These are phyloP conservation scores for Patella depressa DNA, from an alignment of 2,888 invertebrate genomes.

Conservation along the genomic window DNA sequence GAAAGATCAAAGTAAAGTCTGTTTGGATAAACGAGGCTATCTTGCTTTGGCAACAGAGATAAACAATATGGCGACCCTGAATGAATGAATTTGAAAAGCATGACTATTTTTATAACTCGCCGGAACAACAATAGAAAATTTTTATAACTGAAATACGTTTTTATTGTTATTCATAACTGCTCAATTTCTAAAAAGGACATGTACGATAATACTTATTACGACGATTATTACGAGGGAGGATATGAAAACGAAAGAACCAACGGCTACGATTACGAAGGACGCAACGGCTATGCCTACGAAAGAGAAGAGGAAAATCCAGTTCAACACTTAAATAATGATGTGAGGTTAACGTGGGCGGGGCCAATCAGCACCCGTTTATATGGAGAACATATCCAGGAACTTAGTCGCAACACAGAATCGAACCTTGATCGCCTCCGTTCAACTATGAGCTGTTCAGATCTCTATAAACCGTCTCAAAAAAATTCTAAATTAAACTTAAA, in stretches of 20 bases:
- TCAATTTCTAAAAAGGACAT: no score
- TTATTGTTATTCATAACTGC: no score
- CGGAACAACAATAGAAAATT: no score
- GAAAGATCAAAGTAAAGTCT: no score
- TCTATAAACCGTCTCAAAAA: not conserved
- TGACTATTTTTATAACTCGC: no score
- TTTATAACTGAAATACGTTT: no score
- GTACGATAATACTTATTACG: no score
- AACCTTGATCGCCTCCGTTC: conserved; percentile 44
- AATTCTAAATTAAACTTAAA: not conserved
- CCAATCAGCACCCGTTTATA: conserved; percentile 51
- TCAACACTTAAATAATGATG: not conserved
- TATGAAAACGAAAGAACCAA: no score
- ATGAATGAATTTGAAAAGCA: not conserved
- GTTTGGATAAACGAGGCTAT: not conserved
- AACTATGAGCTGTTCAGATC: conserved; percentile 27
- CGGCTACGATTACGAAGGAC: no score
- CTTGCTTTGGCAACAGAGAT: conserved; percentile 35
- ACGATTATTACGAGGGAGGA: no score
- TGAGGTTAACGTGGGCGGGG: conserved; percentile 52
- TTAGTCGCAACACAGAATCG: conserved; percentile 45
- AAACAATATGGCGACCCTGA: conserved; percentile 30
- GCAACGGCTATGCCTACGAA: no score
- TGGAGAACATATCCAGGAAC: conserved; percentile 46
- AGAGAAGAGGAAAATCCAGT: no score